A percentile compares a stretch with the other conserved stretches of the same genome.
These are phyloP conservation scores for Phacellophora camtschatica DNA, from an alignment of 30 jellyfish, hydroid and myxozoan genomes.

Conservation along the genomic window DNA sequence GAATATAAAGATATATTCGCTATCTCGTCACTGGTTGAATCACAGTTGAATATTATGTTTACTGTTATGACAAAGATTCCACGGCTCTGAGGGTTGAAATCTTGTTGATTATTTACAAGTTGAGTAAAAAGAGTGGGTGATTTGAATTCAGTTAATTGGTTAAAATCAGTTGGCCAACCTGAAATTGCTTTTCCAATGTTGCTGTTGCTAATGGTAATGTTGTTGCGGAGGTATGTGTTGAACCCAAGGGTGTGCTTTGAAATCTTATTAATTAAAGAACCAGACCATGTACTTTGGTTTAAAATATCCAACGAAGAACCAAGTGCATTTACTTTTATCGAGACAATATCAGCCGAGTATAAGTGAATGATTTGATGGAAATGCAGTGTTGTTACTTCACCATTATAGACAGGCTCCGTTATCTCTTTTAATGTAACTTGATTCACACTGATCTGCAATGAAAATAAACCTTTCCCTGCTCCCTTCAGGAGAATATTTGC, in stretches of 20 bases:
- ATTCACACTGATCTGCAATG: neutral
- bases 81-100: slow-evolving; percentile 51
- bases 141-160: slow-evolving; percentile 46
- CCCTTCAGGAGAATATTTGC: slow-evolving; percentile 15
- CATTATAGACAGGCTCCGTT: neutral
- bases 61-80: slow-evolving; percentile 31
- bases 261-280: slow-evolving; percentile 19
- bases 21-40: neutral
- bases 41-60: slow-evolving; percentile 11
- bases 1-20: slow-evolving; percentile 35
- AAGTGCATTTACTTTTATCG: neutral
- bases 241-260: slow-evolving; percentile 57
- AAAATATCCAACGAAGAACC: neutral
- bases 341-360: slow-evolving; percentile 22
- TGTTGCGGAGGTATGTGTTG: neutral
- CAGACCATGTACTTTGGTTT: slow-evolving; percentile 46
- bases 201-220: neutral
- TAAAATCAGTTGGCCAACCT: slow-evolving; percentile 53
- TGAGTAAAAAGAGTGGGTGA: slow-evolving; percentile 51
- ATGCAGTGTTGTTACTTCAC: neutral
- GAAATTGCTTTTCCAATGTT: neutral
- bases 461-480: neutral
- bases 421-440: slow-evolving; percentile 1
- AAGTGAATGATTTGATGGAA: slow-evolving; percentile 29
- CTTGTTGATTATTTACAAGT: slow-evolving; percentile 46